A percentile compares a stretch with the other conserved stretches of the same genome.
Conservation (phyloP, 1,140 invertebrate species). For the Idris sp. region DNA sequence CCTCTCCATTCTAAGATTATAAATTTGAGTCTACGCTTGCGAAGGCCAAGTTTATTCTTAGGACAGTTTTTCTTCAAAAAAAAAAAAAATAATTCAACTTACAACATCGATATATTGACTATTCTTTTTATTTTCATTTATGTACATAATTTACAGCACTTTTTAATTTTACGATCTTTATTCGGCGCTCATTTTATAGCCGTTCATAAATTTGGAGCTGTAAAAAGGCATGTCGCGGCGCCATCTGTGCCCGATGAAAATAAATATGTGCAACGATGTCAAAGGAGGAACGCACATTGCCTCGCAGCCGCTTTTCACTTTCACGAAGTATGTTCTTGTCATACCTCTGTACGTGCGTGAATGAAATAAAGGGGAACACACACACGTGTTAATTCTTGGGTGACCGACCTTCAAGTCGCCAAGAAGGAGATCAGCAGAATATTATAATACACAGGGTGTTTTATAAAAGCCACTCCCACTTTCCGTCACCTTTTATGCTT, state of each 20-base stretch:
- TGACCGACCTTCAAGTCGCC: constrained; percentile 42
- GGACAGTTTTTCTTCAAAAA: no score
- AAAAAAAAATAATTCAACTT: no score
- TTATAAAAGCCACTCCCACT: constrained; percentile 11
- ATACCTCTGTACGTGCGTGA: constrained; percentile 36
- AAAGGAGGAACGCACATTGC: constrained; percentile 19
- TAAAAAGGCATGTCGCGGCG: constrained; percentile 14
- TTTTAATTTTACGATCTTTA: no score
- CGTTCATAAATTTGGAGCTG: background rate
- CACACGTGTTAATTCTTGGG: constrained; percentile 45
- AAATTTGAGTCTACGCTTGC: no score
- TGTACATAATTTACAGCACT: no score
- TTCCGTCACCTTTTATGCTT: constrained; percentile 1
- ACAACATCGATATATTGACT: no score
- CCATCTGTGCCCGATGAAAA: constrained; percentile 32
- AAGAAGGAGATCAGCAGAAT: constrained; percentile 38
- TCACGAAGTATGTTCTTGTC: constrained; percentile 49
- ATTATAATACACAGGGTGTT: constrained; percentile 28
- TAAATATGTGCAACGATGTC: constrained; percentile 34
- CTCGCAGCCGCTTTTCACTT: constrained; percentile 46
- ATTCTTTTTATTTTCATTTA: no score
- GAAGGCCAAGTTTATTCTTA: no score
- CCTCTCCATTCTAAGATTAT: no score
- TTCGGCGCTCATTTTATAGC: no score
- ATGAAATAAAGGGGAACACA: constrained; percentile 54